phyloP scores from a whole-genome alignment of 2,888 invertebrate species.

The Tetranychus truncatus region DNA sequence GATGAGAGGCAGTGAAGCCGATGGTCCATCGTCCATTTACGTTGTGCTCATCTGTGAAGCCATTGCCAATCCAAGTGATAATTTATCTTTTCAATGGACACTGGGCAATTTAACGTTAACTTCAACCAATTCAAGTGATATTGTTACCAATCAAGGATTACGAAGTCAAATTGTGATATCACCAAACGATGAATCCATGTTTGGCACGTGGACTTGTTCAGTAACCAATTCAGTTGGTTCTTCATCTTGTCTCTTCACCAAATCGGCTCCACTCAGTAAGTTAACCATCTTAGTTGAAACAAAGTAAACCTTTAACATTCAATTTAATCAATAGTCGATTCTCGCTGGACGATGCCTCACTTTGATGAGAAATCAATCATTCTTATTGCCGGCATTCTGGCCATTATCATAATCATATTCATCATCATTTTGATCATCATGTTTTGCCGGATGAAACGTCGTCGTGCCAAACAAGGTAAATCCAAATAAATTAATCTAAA shows the following conservation, averaged over 20 bases:
- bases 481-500: not conserved
- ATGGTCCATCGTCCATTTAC: constrained; percentile 30
- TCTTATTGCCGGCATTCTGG: constrained; percentile 25
- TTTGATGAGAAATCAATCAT: constrained; percentile 17
- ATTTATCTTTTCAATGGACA: constrained; percentile 55
- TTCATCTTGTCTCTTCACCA: not conserved
- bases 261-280: constrained; percentile 2
- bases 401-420: constrained; percentile 23
- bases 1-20: not conserved
- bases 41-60: constrained; percentile 61
- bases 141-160: constrained; percentile 38
- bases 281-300: not conserved
- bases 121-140: constrained; percentile 17
- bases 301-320: no score
- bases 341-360: constrained; percentile 16
- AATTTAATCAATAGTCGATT: not conserved
- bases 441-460: constrained; percentile 19
- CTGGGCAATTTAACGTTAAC: constrained; percentile 50
- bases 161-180: constrained; percentile 47
- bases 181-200: constrained; percentile 38
- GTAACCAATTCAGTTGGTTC: constrained; percentile 63
- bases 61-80: constrained; percentile 50
- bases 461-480: constrained; percentile 21
- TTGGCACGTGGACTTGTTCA: constrained; percentile 59
- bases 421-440: constrained; percentile 19